Conservation (phyloP, 2,888 invertebrate genomes). For the Eristalis arbustorum region DNA sequence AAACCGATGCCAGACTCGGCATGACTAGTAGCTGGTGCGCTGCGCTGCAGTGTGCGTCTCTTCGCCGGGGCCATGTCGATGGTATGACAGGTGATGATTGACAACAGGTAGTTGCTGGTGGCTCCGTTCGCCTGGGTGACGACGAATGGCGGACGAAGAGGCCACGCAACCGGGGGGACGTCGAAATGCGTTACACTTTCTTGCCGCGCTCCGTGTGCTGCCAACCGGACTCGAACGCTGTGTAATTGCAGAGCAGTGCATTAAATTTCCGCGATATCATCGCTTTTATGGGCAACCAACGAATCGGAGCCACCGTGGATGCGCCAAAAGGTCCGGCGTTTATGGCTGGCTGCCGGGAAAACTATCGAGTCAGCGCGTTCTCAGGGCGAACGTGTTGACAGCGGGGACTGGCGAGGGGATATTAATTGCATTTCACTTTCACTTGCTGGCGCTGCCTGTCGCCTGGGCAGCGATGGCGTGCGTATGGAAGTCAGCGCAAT, state of each 20-base stretch:
- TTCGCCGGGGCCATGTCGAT: conserved; percentile 30
- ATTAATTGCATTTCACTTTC: conserved; percentile 60
- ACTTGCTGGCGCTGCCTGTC: conserved; percentile 4
- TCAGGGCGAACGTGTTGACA: neutral
- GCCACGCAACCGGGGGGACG: neutral
- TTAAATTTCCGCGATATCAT: conserved; percentile 61
- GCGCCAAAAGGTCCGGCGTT: neutral
- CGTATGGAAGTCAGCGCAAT: conserved; percentile 48
- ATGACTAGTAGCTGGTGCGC: conserved; percentile 13
- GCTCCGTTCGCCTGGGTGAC: neutral
- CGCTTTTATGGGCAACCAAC: conserved; percentile 47
- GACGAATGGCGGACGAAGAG: neutral
- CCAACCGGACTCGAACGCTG: neutral
- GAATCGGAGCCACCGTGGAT: neutral
- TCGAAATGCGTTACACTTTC: neutral
- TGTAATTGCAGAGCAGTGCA: conserved; percentile 57
- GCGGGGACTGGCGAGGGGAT: neutral
- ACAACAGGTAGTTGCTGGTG: conserved; percentile 50
- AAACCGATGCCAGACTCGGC: conserved; percentile 10
- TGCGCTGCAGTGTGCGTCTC: neutral
- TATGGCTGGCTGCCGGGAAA: neutral
- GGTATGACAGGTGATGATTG: conserved; percentile 65
- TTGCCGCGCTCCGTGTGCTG: neutral
- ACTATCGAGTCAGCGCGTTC: neutral
- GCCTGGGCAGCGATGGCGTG: neutral